Conservation (phyloP, 2,888 invertebrate genomes). For the Cryptus viduatorius region DNA sequence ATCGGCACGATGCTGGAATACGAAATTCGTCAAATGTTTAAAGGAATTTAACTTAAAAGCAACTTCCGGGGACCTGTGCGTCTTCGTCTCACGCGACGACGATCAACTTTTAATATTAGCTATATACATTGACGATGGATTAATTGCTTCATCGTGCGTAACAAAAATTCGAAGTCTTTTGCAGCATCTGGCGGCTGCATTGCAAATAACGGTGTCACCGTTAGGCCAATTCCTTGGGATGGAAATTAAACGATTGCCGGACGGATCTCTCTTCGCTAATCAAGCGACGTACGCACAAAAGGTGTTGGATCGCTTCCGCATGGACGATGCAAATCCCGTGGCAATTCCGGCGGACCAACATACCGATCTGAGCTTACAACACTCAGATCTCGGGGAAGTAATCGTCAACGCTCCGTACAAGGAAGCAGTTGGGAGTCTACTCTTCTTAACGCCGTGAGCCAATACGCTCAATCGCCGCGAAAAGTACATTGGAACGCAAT, state of each 20-base stretch:
- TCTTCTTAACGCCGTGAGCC: conserved; percentile 45
- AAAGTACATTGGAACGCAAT: conserved; percentile 63
- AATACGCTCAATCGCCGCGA: conserved; percentile 45
- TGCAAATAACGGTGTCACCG: conserved; percentile 60
- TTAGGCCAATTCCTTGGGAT: conserved; percentile 67
- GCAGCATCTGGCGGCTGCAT: conserved; percentile 21
- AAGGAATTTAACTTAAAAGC: conserved; percentile 68
- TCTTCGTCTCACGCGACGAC: conserved; percentile 68
- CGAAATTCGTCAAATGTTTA: conserved; percentile 32
- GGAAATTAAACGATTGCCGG: conserved; percentile 63
- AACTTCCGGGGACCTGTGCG: conserved; percentile 76
- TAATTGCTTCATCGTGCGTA: conserved; percentile 68
- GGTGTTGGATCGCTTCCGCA: conserved; percentile 57
- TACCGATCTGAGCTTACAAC: conserved; percentile 31
- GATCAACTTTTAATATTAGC: conserved; percentile 70
- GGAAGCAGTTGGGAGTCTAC: conserved; percentile 47
- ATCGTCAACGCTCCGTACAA: conserved; percentile 35
- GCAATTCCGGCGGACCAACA: conserved; percentile 67
- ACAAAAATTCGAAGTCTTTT: conserved; percentile 65
- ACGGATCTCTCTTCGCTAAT: conserved; percentile 58
- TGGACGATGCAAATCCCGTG: conserved; percentile 71
- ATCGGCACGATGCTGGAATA: conserved; percentile 48
- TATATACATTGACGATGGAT: conserved; percentile 79
- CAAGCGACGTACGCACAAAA: conserved; percentile 54
- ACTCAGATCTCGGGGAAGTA: neutral